Percentiles rank a stretch among this genome's conserved stretches.
Conservation (phyloP, 2,888 invertebrate species). For the Copidosoma aretas region DNA sequence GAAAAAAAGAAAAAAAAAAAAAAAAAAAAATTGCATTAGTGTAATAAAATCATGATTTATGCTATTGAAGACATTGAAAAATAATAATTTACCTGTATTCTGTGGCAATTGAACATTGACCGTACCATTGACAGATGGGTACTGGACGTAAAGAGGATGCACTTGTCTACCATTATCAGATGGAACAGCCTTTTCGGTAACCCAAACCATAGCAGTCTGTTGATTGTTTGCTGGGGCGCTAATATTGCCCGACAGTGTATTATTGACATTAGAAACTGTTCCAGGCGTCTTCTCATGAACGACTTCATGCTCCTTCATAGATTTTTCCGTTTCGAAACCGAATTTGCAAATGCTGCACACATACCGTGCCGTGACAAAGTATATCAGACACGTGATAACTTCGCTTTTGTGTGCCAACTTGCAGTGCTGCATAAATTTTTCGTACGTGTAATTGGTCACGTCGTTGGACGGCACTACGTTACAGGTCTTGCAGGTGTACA, state of each 20-base stretch:
- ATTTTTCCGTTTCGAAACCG: slow-evolving; percentile 40
- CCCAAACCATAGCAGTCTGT: slow-evolving; percentile 19
- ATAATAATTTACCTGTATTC: slow-evolving; percentile 1
- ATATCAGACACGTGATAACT: slow-evolving; percentile 23
- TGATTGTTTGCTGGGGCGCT: neutral
- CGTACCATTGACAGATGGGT: slow-evolving; percentile 15
- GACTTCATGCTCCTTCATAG: slow-evolving; percentile 41
- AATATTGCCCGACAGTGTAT: too few relatives aligned
- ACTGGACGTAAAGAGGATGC: slow-evolving; percentile 27
- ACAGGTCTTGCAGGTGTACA: slow-evolving; percentile 39
- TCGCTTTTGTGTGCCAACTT: slow-evolving; percentile 9
- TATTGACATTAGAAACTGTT: neutral
- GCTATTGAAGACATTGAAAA: neutral
- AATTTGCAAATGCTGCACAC: slow-evolving; percentile 44
- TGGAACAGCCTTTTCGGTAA: slow-evolving; percentile 15
- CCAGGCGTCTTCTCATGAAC: slow-evolving; percentile 29
- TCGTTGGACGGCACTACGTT: slow-evolving; percentile 26
- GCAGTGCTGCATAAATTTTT: slow-evolving; percentile 48
- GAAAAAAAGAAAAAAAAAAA: too few relatives aligned
- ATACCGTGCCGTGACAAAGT: slow-evolving; percentile 30
- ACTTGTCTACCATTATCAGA: slow-evolving; percentile 30
- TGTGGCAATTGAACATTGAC: neutral
- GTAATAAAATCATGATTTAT: neutral
- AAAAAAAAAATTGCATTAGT: too few relatives aligned
- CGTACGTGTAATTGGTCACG: slow-evolving; percentile 31